Evolutionary conservation across 2,797 vertebrate species (phyloP).

Genomic region (Malacoraja senta): DNA sequence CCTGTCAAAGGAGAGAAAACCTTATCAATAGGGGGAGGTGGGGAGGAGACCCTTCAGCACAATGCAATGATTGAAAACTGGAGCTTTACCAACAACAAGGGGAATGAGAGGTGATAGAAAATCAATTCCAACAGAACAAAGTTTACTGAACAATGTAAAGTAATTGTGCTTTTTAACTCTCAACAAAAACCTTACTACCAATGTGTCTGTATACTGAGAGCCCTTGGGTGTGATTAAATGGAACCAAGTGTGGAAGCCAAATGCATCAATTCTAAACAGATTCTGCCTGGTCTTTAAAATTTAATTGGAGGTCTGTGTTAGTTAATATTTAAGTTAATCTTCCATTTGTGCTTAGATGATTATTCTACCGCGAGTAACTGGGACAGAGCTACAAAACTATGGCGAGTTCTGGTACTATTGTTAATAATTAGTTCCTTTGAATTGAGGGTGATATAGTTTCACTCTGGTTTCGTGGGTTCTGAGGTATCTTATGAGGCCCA

Average conservation of each 20-base stretch:
- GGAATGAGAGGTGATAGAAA: conserved; percentile 13
- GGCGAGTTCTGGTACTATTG: neutral
- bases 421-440: too few relatives aligned
- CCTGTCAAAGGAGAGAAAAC: conserved; percentile 26
- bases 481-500: too few relatives aligned
- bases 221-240: neutral
- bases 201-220: neutral
- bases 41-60: neutral
- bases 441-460: too few relatives aligned
- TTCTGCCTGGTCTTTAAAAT: neutral
- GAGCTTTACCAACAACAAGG: neutral
- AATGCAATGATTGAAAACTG: neutral
- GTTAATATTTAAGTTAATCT: neutral
- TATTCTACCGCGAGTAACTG: neutral
- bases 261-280: neutral
- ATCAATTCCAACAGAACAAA: conserved; percentile 17
- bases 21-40: neutral
- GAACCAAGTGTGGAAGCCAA: conserved; percentile 4
- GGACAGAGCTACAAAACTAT: neutral
- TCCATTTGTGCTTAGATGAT: neutral
- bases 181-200: conserved; percentile 17
- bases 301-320: neutral
- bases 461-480: too few relatives aligned
- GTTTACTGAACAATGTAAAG: conserved; percentile 26
- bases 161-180: conserved; percentile 22